Percentiles rank a stretch among this genome's conserved stretches.
Evolutionary conservation across 2,797 vertebrate genomes (phyloP).

Genomic region (Selene dorsalis): DNA sequence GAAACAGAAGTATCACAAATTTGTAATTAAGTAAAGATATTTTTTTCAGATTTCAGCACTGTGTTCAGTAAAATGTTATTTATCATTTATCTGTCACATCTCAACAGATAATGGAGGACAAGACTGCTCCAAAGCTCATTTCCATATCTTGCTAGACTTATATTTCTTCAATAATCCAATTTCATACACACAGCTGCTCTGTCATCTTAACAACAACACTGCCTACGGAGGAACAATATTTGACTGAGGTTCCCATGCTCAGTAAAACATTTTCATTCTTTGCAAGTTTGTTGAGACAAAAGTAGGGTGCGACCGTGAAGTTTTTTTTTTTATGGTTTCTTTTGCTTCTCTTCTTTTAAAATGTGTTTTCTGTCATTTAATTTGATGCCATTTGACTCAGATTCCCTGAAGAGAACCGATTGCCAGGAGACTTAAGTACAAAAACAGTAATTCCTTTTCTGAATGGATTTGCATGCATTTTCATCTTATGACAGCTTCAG

Average conservation of each 20-base stretch:
- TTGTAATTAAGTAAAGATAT: background rate
- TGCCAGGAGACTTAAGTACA: conserved; percentile 24
- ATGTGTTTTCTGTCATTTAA: conserved; percentile 26
- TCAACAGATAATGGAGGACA: background rate
- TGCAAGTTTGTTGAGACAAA: background rate
- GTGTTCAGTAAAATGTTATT: background rate
- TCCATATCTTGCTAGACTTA: background rate
- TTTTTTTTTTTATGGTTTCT: conserved; percentile 23
- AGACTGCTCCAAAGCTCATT: background rate
- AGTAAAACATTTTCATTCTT: background rate
- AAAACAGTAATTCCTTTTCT: conserved; percentile 32
- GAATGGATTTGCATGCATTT: conserved; percentile 9
- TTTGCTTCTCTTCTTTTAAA: conserved; percentile 23
- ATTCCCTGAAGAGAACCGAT: conserved; percentile 12
- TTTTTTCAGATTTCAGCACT: too few relatives aligned
- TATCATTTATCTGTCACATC: background rate
- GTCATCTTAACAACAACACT: background rate
- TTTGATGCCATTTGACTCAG: conserved; percentile 38
- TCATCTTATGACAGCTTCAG: conserved; percentile 34
- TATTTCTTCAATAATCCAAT: background rate
- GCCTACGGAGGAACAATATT: background rate
- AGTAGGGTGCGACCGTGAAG: background rate
- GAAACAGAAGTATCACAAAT: background rate
- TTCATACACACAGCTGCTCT: background rate
- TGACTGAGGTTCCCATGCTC: background rate